phyloP scores from a whole-genome alignment of 2,888 invertebrate species.

The Hydraecia micacea region DNA sequence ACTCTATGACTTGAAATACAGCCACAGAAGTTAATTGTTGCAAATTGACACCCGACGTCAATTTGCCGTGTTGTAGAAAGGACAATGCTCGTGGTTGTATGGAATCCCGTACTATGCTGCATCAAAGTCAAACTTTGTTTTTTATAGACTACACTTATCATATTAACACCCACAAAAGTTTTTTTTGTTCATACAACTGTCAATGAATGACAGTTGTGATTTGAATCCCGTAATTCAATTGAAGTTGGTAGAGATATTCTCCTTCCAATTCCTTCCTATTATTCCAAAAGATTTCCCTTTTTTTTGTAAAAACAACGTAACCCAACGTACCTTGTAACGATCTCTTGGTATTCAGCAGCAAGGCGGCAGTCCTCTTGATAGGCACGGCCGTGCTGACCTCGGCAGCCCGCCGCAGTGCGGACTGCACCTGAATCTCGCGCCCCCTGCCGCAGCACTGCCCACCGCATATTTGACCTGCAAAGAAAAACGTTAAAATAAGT shows the following conservation, averaged over 20 bases:
- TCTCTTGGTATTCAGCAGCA: conserved; percentile 93
- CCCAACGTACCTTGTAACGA: conserved; percentile 92
- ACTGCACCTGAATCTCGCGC: conserved; percentile 90
- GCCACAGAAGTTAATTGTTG: not conserved
- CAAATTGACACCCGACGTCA: not conserved
- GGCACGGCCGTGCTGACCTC: conserved; percentile 93
- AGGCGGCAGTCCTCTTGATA: conserved; percentile 93
- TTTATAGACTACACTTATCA: no score
- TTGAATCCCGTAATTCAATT: not conserved
- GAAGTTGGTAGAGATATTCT: not conserved
- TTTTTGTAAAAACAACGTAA: not conserved
- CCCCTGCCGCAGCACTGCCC: conserved; percentile 93
- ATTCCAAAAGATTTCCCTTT: not conserved
- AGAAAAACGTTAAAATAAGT: not conserved
- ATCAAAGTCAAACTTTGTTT: no score
- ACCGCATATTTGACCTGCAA: conserved; percentile 90
- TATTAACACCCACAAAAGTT: no score
- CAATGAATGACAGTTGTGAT: not conserved
- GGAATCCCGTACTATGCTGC: no score
- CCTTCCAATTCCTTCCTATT: no score
- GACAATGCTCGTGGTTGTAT: no score
- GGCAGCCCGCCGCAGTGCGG: conserved; percentile 91
- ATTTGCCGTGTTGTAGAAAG: not conserved
- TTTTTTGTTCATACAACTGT: not conserved
- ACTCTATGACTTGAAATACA: no score